Evolutionary conservation across 2,113 vertebrate species (phyloP).

Genomic region (Leucoraja erinaceus): DNA sequence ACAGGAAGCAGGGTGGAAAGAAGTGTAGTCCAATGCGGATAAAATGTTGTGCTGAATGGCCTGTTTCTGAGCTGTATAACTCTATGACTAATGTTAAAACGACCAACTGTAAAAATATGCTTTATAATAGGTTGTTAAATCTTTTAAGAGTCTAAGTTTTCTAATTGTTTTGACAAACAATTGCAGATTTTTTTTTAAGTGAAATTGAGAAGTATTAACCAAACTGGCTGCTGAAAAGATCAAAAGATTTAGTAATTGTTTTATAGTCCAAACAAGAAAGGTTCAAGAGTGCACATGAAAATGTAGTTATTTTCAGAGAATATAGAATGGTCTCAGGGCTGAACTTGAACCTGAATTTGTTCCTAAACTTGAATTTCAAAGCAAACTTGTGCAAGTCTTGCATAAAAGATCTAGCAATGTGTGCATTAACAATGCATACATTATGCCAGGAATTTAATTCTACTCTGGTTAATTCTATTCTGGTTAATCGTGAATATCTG

Average conservation of each 20-base stretch:
- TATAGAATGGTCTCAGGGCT: not conserved
- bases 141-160: not conserved
- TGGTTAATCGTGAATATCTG: too few species aligned
- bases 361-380: too few species aligned
- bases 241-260: not conserved
- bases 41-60: too few species aligned
- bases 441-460: not conserved
- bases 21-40: too few species aligned
- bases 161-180: not conserved
- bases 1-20: too few species aligned
- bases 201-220: not conserved
- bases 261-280: not conserved
- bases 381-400: not conserved
- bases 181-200: not conserved
- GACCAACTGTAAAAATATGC: not conserved
- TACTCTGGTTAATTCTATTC: not conserved
- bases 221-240: not conserved
- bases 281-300: not conserved
- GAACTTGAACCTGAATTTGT: too few species aligned
- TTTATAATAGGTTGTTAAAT: not conserved
- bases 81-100: not conserved
- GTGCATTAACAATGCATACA: not conserved
- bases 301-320: not conserved
- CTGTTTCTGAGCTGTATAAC: too few species aligned
- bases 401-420: not conserved